A percentile compares a stretch with the other conserved stretches of the same genome.
Evolutionary conservation across 2,113 vertebrate species (phyloP).

Genomic region (Puma concolor): DNA sequence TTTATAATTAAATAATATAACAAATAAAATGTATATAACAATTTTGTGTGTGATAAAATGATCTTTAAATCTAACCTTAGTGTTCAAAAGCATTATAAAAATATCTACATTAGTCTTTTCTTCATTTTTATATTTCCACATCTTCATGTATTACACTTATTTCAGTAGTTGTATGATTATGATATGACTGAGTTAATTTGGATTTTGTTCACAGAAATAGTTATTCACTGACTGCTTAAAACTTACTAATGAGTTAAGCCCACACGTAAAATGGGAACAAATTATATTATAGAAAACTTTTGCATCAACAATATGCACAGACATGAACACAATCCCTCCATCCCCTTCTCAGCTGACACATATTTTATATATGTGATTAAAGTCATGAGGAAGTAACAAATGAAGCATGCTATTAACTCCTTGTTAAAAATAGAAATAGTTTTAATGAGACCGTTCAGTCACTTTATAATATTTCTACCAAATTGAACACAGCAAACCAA

Average conservation of each 20-base stretch:
- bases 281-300: not conserved
- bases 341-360: not conserved
- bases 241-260: not conserved
- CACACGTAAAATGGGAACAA: not conserved
- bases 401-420: not conserved
- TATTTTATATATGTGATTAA: not conserved
- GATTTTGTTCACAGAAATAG: not conserved
- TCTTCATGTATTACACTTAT: not conserved
- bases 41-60: not conserved
- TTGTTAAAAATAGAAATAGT: not conserved
- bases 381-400: not conserved
- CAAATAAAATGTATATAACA: not conserved
- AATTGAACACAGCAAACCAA: slow-evolving; percentile 43
- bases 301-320: not conserved
- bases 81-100: not conserved
- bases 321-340: not conserved
- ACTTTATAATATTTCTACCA: slow-evolving; percentile 8
- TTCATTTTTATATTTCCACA: not conserved
- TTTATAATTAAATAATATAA: not conserved
- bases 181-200: not conserved
- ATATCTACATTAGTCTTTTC: not conserved
- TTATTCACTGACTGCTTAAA: not conserved
- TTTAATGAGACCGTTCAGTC: not conserved
- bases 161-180: not conserved
- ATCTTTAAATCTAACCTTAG: not conserved